Evolutionary conservation across 1,140 invertebrate genomes (phyloP).

Genomic region (Aphelenchoides besseyi): DNA sequence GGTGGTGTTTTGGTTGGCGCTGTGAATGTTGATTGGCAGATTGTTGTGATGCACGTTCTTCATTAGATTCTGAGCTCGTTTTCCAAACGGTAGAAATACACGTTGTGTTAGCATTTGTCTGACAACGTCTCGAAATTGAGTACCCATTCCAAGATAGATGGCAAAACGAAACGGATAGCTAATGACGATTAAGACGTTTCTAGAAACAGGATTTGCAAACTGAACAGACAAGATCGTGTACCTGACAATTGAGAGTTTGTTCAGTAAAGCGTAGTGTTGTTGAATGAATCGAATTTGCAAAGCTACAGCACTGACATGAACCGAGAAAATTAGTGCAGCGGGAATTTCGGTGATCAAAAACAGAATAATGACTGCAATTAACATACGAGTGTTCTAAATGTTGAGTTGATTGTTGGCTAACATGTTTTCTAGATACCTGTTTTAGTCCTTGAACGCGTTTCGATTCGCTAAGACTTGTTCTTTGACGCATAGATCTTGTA

Average conservation of each 20-base stretch:
- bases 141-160: slow-evolving; percentile 56
- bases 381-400: slow-evolving; percentile 54
- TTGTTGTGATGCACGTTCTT: neutral
- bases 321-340: slow-evolving; percentile 55
- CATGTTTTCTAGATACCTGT: slow-evolving; percentile 39
- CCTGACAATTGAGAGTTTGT: slow-evolving; percentile 57
- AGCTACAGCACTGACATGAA: slow-evolving; percentile 55
- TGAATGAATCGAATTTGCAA: slow-evolving; percentile 50
- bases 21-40: slow-evolving; percentile 4
- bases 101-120: slow-evolving; percentile 34
- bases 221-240: slow-evolving; percentile 23
- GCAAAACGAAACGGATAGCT: slow-evolving; percentile 59
- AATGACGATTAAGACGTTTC: slow-evolving; percentile 58
- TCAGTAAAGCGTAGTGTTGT: slow-evolving; percentile 51
- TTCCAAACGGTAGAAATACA: slow-evolving; percentile 28
- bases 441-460: slow-evolving; percentile 55
- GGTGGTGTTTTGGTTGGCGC: neutral
- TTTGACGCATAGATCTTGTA: slow-evolving; percentile 5
- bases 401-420: slow-evolving; percentile 15
- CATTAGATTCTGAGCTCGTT: slow-evolving; percentile 15
- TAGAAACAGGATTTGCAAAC: too few relatives aligned
- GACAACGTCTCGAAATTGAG: slow-evolving; percentile 57
- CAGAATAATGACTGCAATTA: slow-evolving; percentile 55
- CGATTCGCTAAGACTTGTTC: slow-evolving; percentile 49
- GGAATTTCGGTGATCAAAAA: slow-evolving; percentile 59